A percentile compares a stretch with the other conserved stretches of the same genome.
Conservation (phyloP, 2,797 vertebrate genomes). For the Karalla daura region DNA sequence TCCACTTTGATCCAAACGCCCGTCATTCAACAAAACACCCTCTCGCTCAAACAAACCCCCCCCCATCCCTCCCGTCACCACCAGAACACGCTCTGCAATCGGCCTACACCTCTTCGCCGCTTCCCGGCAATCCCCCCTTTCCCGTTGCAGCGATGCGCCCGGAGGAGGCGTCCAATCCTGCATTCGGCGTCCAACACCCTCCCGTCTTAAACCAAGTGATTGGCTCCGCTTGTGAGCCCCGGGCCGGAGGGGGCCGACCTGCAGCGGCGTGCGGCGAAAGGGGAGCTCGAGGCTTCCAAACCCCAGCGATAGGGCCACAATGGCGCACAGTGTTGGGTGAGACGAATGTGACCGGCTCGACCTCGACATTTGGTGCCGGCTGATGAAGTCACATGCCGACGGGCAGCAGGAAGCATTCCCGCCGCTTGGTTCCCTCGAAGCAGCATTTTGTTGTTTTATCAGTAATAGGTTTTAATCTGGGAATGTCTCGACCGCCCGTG, state of each 20-base stretch:
- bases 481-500: no score
- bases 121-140: constrained; percentile 1
- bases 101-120: background rate
- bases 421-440: no score
- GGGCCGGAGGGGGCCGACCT: no score
- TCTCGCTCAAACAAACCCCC: constrained; percentile 30
- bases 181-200: background rate
- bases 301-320: no score
- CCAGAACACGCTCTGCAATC: background rate
- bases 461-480: no score
- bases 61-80: no score
- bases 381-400: constrained; percentile 42
- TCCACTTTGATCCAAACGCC: constrained; percentile 46
- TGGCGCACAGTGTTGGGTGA: no score
- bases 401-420: no score
- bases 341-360: background rate
- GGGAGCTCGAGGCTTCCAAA: no score
- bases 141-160: background rate
- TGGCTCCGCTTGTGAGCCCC: no score
- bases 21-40: constrained; percentile 36
- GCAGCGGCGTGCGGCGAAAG: no score
- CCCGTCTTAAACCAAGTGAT: background rate
- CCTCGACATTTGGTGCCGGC: constrained; percentile 3
- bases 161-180: background rate
- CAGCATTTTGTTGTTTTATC: no score